Evolutionary conservation across 2,113 vertebrate species (phyloP).

Genomic region (Sorex fumeus): DNA sequence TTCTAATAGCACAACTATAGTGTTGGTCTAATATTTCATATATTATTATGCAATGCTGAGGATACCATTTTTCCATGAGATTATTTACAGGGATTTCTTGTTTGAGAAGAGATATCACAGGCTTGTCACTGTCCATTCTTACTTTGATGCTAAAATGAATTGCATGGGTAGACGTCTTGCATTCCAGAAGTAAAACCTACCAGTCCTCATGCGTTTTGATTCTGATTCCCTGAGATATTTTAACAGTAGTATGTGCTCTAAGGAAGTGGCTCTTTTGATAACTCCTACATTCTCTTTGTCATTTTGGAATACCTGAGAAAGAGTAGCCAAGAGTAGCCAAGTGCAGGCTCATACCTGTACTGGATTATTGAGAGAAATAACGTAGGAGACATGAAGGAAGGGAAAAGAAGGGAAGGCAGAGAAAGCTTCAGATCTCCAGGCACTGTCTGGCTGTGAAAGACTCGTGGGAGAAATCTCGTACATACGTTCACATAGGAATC

Average conservation of each 20-base stretch:
- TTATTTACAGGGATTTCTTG: neutral
- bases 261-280: neutral
- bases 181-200: neutral
- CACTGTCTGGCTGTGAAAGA: too few species aligned
- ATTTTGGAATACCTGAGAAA: neutral
- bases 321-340: too few species aligned
- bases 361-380: too few species aligned
- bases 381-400: too few species aligned
- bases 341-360: too few species aligned
- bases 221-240: neutral
- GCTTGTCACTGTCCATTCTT: neutral
- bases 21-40: neutral
- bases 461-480: too few species aligned
- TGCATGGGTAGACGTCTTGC: neutral
- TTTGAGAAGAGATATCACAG: neutral
- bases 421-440: too few species aligned
- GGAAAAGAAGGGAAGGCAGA: too few species aligned
- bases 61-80: neutral
- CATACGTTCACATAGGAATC: too few species aligned
- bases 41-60: neutral
- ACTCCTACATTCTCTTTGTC: neutral
- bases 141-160: neutral
- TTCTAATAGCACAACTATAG: neutral
- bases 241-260: neutral
- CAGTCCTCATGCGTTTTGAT: conserved; percentile 15